Evolutionary conservation across 2,888 invertebrate genomes (phyloP).

Genomic region (Bruchidius siliquastri): DNA sequence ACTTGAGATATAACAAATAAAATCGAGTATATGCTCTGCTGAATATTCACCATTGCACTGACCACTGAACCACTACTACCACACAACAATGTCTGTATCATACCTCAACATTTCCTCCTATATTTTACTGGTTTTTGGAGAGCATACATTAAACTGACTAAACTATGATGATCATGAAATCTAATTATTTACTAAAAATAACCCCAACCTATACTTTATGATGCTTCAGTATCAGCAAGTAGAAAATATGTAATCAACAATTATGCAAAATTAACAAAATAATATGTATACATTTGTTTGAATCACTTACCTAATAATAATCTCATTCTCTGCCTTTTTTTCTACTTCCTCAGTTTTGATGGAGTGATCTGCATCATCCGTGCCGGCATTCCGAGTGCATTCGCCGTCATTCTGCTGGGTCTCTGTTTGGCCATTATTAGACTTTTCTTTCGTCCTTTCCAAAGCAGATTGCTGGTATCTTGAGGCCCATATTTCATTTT

Average conservation of each 20-base stretch:
- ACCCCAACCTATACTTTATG: background rate
- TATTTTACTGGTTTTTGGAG: no score
- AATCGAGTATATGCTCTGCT: no score
- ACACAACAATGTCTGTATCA: no score
- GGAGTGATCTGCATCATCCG: constrained; percentile 25
- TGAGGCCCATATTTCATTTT: constrained; percentile 40
- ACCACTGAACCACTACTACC: no score
- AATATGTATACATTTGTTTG: background rate
- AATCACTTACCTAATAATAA: constrained; percentile 41
- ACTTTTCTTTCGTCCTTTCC: constrained; percentile 38
- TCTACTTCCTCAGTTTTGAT: constrained; percentile 19
- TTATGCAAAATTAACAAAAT: background rate
- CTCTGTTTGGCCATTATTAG: constrained; percentile 39
- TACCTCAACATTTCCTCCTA: no score
- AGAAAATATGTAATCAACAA: background rate
- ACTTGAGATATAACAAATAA: no score
- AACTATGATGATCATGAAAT: background rate
- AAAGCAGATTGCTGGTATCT: constrained; percentile 40
- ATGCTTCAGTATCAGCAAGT: background rate
- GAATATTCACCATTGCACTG: no score
- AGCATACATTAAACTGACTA: background rate
- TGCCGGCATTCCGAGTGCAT: constrained; percentile 26
- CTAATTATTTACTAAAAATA: background rate
- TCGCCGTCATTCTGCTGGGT: constrained; percentile 28
- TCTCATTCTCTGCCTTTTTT: constrained; percentile 23